Base-by-base conservation (phyloP, 2,888 invertebrate genomes). In the Anthrax anthrax region DNA sequence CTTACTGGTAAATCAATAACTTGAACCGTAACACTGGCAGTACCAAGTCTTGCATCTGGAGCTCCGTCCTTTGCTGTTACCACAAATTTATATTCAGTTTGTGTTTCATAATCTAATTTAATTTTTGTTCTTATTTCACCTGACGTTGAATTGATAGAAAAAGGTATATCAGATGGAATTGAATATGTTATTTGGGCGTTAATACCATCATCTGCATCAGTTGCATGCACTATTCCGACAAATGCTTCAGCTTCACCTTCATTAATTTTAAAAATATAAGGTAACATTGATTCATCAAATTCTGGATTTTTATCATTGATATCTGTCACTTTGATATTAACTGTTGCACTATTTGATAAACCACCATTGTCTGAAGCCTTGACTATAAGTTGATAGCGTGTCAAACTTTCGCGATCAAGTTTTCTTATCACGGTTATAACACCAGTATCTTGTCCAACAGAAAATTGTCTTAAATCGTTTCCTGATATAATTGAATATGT, bases 221-320 rank as follows among this genome's bases (percentile, higher is more conserved):
- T 80, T 0, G 90, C 91, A 62, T 84, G 84, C 0, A 91, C 87
- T 50, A 80, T 77, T 3, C 91, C 91, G 2, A 90, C 80, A 16
- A 74, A 67, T 23, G 74, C 74, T 27, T 72, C 71, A 1, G 69
- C 58, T 6, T 70, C 60, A 40, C 76, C 87, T 72, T 89, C 88
- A 61, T 82, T 81, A 0, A 88, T 83, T n/a, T 76, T 70, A 64
- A 91, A 91, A 37, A 76, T 70, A 58, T 91, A 91, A 0, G 87
- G 85, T 52, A 84, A 73, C 18, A 74, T 76, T 1, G 62, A 60
- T 44, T 77, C 76, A n/a, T 84, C 78, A 59, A 91, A 92, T 59
- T 84, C 85, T 0, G 91, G 91, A 63, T 89, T 90, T 58, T 90
- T 88, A 60, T 92, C 91, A 60, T 91, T 91, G 51, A 90, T 87